Evolutionary conservation across 2,888 invertebrate species (phyloP).

Genomic region (Spialia ferax): DNA sequence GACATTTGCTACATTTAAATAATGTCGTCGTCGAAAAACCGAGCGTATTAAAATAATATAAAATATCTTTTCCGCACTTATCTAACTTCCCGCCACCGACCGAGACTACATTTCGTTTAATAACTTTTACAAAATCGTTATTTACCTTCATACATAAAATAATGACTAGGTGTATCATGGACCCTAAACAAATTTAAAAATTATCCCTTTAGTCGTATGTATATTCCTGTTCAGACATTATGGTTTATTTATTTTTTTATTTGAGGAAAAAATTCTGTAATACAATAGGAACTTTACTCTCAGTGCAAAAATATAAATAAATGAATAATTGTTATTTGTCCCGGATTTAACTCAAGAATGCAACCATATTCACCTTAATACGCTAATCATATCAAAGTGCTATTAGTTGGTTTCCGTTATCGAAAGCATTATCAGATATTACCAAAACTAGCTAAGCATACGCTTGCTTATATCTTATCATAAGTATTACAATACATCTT

Average conservation of each 20-base stretch:
- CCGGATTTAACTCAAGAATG: constrained; percentile 53
- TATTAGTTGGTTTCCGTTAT: constrained; percentile 56
- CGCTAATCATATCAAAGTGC: constrained; percentile 58
- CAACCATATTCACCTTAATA: constrained; percentile 46
- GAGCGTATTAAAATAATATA: constrained; percentile 57
- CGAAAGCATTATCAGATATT: constrained; percentile 71
- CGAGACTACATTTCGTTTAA: constrained; percentile 57
- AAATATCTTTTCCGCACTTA: constrained; percentile 52
- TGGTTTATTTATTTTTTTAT: constrained; percentile 45
- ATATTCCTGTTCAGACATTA: constrained; percentile 49
- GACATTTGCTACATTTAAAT: neutral
- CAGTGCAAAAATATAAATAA: constrained; percentile 73
- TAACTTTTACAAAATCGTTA: constrained; percentile 67
- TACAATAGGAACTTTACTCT: constrained; percentile 83
- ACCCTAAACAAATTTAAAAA: constrained; percentile 69
- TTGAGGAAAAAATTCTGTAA: constrained; percentile 50
- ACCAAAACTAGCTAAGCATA: constrained; percentile 69
- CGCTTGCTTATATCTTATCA: constrained; percentile 52
- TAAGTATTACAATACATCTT: constrained; percentile 42
- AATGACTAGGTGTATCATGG: constrained; percentile 84
- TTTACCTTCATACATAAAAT: constrained; percentile 75
- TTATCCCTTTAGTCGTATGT: constrained; percentile 51
- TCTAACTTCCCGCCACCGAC: constrained; percentile 62
- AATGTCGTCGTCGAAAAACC: constrained; percentile 37
- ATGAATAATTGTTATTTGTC: constrained; percentile 48